Conservation (phyloP, 2,797 vertebrate genomes). For the Darevskia nairensis region DNA sequence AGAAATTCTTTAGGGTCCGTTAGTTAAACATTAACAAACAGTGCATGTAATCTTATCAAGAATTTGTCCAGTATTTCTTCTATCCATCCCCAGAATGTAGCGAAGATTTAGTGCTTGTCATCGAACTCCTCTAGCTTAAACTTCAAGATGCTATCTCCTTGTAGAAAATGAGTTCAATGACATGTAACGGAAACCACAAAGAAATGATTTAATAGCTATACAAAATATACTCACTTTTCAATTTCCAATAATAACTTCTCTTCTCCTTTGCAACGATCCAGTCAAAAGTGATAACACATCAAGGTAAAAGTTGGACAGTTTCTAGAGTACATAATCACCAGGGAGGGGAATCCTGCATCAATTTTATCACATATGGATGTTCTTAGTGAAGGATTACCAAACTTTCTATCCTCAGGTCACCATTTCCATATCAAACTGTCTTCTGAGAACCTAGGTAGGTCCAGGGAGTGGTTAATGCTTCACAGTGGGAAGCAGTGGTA, state of each 20-base stretch:
- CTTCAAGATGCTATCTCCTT: neutral
- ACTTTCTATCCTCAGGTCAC: neutral
- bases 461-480: too few species aligned
- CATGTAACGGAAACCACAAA: constrained; percentile 18
- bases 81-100: neutral
- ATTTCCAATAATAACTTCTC: neutral
- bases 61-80: neutral
- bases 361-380: neutral
- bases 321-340: neutral
- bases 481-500: too few species aligned
- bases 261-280: constrained; percentile 12
- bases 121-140: neutral
- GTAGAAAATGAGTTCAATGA: constrained; percentile 36
- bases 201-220: neutral
- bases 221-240: constrained; percentile 4
- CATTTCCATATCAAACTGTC: neutral
- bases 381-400: neutral
- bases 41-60: neutral
- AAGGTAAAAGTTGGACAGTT: neutral
- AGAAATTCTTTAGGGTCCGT: neutral
- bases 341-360: neutral
- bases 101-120: neutral
- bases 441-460: neutral
- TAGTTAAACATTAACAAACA: neutral
- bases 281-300: neutral